Percentiles rank a stretch among this genome's conserved stretches.
Evolutionary conservation across 2,888 invertebrate genomes (phyloP).

Genomic region (Camptogramma bilineatum): DNA sequence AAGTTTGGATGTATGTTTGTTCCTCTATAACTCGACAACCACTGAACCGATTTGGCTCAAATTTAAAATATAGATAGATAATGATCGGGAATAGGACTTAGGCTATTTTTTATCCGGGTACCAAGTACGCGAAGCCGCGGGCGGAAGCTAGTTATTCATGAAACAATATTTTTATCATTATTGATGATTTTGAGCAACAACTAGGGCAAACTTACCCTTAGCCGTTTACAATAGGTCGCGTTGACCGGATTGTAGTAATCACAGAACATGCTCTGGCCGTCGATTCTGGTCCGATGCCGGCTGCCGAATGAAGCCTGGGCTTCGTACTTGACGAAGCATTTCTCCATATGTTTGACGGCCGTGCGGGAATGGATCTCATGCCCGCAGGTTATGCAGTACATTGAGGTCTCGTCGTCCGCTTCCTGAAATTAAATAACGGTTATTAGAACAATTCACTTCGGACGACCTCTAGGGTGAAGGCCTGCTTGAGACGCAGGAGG

Average conservation of each 20-base stretch:
- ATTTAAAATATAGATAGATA: too few species aligned
- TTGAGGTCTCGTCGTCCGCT: constrained; percentile 89
- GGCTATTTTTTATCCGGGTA: too few species aligned
- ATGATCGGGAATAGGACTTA: too few species aligned
- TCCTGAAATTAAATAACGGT: constrained; percentile 59
- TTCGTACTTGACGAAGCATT: constrained; percentile 99
- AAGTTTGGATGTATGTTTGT: too few species aligned
- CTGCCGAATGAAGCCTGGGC: constrained; percentile 98
- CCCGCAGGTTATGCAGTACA: constrained; percentile 98
- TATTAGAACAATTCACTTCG: neutral
- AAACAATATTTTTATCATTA: too few species aligned
- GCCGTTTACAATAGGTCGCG: constrained; percentile 97
- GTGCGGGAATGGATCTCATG: constrained; percentile 96
- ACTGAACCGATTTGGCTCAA: too few species aligned
- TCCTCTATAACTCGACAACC: too few species aligned
- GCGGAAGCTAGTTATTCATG: too few species aligned
- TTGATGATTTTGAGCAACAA: too few species aligned
- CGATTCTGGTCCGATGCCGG: constrained; percentile 96
- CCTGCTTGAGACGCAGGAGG: too few species aligned
- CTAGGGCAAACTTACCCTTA: constrained; percentile 85
- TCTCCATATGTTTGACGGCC: constrained; percentile 98
- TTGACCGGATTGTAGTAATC: constrained; percentile 96
- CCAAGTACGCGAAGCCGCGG: too few species aligned
- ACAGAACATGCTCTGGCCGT: constrained; percentile 98
- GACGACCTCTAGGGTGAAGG: neutral